phyloP scores from a whole-genome alignment of 2,797 vertebrate species.

The Petrocephalus schoutedeni region DNA sequence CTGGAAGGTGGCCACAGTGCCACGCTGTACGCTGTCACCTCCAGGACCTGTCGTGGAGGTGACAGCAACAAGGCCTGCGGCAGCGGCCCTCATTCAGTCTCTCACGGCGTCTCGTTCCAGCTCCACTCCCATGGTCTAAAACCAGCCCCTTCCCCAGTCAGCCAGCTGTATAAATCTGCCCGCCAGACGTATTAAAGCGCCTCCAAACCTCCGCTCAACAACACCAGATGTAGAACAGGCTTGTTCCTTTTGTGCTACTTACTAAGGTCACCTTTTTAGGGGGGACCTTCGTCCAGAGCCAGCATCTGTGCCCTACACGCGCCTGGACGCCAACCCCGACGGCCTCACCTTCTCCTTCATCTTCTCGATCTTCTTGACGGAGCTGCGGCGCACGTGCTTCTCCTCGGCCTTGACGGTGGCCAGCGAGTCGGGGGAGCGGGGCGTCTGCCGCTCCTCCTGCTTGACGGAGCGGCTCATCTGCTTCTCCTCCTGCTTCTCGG shows the following conservation, averaged over 20 bases:
- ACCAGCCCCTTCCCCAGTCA: background rate
- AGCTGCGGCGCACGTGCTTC: slow-evolving; percentile 89
- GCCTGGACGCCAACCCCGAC: background rate
- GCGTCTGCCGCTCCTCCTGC: slow-evolving; percentile 87
- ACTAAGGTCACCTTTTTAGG: background rate
- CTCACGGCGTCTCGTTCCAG: background rate
- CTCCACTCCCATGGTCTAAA: background rate
- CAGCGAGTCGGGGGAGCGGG: slow-evolving; percentile 85
- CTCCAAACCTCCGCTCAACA: background rate
- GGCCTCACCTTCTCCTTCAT: slow-evolving; percentile 94
- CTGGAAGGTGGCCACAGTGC: background rate
- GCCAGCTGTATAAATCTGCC: background rate
- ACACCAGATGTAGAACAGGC: background rate
- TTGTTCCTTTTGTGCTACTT: background rate
- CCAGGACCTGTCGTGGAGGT: background rate
- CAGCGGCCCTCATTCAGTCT: background rate
- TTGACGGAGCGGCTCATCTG: slow-evolving; percentile 89
- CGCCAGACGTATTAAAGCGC: background rate
- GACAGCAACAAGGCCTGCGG: background rate
- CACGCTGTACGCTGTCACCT: background rate
- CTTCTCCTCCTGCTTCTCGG: slow-evolving; percentile 97
- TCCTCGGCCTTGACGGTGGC: slow-evolving; percentile 82
- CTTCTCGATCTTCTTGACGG: slow-evolving; percentile 96
- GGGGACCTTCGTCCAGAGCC: background rate
- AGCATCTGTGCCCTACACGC: background rate